Evolutionary conservation across 2,888 invertebrate genomes (phyloP).

Genomic region (Suillia variegata): DNA sequence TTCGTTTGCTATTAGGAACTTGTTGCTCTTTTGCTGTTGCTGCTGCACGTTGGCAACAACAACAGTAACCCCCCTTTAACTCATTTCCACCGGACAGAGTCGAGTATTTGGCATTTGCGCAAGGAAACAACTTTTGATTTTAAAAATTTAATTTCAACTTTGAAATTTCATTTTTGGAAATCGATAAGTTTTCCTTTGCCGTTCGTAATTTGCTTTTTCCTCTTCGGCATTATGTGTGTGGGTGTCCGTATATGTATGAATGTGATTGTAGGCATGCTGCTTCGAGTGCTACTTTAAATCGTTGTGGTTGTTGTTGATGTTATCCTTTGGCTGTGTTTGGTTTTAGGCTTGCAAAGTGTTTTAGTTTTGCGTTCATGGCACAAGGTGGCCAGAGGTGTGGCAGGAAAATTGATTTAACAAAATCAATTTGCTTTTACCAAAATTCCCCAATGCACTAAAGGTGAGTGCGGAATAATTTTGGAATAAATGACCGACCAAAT

Average conservation of each 20-base stretch:
- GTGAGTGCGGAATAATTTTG: background rate
- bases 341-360: background rate
- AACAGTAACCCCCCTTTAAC: no score
- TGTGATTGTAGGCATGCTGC: no score
- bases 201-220: conserved; percentile 24
- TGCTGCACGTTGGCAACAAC: no score
- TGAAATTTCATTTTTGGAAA: conserved; percentile 47
- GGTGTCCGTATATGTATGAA: no score
- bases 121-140: conserved; percentile 31
- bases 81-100: no score
- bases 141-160: conserved; percentile 48
- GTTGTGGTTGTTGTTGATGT: conserved; percentile 4
- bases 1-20: no score
- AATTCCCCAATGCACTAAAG: conserved; percentile 27
- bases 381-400: conserved; percentile 28
- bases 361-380: background rate
- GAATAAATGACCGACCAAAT: no score
- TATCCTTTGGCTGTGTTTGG: background rate
- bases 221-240: no score
- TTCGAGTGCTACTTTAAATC: background rate
- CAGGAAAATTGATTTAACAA: conserved; percentile 41
- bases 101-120: no score
- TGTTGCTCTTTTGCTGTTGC: no score
- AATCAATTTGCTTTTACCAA: conserved; percentile 44
- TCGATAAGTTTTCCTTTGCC: conserved; percentile 45